Percentiles rank a stretch among this genome's conserved stretches.
Evolutionary conservation across 1,140 invertebrate genomes (phyloP).

Genomic region (Orius insidiosus): DNA sequence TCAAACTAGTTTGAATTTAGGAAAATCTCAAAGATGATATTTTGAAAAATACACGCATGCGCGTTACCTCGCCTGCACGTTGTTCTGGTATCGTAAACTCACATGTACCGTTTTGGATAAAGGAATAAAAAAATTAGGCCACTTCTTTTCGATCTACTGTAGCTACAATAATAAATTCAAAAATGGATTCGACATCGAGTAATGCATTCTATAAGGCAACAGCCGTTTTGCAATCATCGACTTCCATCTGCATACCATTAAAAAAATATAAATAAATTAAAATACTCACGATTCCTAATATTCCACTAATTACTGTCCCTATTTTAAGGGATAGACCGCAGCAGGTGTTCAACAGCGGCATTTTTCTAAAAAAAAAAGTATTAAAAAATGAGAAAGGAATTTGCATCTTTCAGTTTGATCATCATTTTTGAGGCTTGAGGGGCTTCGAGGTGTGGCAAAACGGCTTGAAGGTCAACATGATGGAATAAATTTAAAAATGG

Average conservation of each 20-base stretch:
- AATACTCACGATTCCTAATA: conserved; percentile 41
- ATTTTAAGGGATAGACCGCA: conserved; percentile 48
- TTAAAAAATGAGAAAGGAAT: too few relatives aligned
- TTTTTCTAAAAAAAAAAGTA: conserved; percentile 16
- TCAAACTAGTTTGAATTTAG: too few relatives aligned
- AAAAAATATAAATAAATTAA: conserved; percentile 2
- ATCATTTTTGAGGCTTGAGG: not conserved
- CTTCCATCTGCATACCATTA: not conserved
- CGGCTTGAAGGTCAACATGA: not conserved
- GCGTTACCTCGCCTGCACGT: too few relatives aligned
- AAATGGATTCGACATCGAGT: not conserved
- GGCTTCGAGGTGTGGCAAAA: not conserved
- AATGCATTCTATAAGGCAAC: not conserved
- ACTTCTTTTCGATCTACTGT: too few relatives aligned
- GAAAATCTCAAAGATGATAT: too few relatives aligned
- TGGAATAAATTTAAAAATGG: not conserved
- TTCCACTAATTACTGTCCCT: conserved; percentile 48
- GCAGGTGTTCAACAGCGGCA: conserved; percentile 30
- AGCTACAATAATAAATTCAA: not conserved
- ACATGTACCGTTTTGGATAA: too few relatives aligned
- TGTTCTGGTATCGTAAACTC: too few relatives aligned
- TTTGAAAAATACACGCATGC: too few relatives aligned
- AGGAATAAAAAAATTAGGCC: too few relatives aligned
- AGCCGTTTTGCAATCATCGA: not conserved
- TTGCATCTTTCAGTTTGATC: not conserved